Evolutionary conservation across 1,140 invertebrate species (phyloP), one percentile per base, ranked within the genome.

Genomic region (Drosophila grimshawi): DNA sequence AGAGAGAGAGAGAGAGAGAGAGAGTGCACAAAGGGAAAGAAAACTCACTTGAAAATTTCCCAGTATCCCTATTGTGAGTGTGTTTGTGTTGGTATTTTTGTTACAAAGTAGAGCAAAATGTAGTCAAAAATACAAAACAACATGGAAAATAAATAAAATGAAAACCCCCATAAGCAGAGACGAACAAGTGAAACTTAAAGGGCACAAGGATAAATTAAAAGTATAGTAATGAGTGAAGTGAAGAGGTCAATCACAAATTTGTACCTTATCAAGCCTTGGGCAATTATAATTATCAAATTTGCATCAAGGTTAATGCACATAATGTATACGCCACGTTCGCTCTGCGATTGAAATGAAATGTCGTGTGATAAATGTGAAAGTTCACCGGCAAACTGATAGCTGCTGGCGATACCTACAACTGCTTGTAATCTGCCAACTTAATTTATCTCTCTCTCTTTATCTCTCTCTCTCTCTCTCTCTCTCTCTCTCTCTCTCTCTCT

Each of bases 151-250:
- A 53, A 67, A 48, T 43, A 62, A 5, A 48, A 51, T 61, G 39
- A 68, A 66, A 62, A 48, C 29, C 41, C 19, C 19, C 19, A 41
- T 62, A 48, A 63, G 53, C 32, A 67, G 65, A 59, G 7, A 7
- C 19, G 45, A 55, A 39, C 53, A 56, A 57, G 4, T 30, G 27
- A 29, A 64, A 30, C 49, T 65, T 53, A 86, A 69, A 64, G 79
- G 68, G 82, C 76, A 76, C 78, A 86, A 86, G 82, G 82, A 81
- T 86, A 64, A 79, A 79, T 76, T 81, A 73, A 72, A 79, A 19
- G 19, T 19, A 86, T 67, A 79, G 76, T 81, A 86, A 81, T 32
- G 27, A 32, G 10, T n/a, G 30, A 57, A 8, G 30, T n/a, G 2
- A 33, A 62, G 65, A 35, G 55, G 72, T 68, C 63, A 45, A n/a